Base-by-base conservation (phyloP, 2,113 vertebrate species). In the Sylvia atricapilla region DNA sequence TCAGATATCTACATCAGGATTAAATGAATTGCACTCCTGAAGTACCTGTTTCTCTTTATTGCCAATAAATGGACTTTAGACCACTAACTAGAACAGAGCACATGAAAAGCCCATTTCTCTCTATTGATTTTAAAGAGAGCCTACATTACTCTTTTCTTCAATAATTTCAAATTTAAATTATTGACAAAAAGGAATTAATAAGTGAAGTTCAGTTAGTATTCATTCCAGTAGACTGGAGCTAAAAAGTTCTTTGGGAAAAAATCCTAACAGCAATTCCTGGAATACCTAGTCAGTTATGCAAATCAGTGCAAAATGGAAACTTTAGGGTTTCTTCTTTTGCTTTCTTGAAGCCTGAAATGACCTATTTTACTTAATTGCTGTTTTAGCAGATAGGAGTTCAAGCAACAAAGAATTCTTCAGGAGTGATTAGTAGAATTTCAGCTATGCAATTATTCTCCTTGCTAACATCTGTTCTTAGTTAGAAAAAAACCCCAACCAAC, bases 21-120 rank as follows among this genome's bases (percentile, higher is more conserved):
- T 78, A 91, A 89, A 89, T 56, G 33, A 68, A 84, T 82, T 93
- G 47, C 43, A 64, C 33, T 87, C 35, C 16, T 84, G 23, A 89
- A 89, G 43, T 72, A 7, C 21, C 23, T 44, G 10, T 59, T 96
- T 93, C 56, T 81, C 46, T 75, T 91, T 89, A 59, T 39, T 87
- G 69, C 20, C 73, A 84, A 47, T 56, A 94, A 89, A 68, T 52
- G 13, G 39, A 82, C 8, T 64, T 12, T 44, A 75, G 49, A 76
- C 15, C 44, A 46, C 24, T 28, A 68, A 63, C 22, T 63, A 81
- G 60, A 81, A 55, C 12, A 75, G 15, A 70, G 10, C 19, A 55
- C 15, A 13, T 17, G 33, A 70, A 77, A 80, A 77, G 8, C 10
- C 10, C 2, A 7, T 68, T 70, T 91, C 35, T 79, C 10, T 87